These are phyloP conservation scores for Vulpes ferrilata DNA, from an alignment of 2,113 vertebrate species.

Conservation along the genomic window DNA sequence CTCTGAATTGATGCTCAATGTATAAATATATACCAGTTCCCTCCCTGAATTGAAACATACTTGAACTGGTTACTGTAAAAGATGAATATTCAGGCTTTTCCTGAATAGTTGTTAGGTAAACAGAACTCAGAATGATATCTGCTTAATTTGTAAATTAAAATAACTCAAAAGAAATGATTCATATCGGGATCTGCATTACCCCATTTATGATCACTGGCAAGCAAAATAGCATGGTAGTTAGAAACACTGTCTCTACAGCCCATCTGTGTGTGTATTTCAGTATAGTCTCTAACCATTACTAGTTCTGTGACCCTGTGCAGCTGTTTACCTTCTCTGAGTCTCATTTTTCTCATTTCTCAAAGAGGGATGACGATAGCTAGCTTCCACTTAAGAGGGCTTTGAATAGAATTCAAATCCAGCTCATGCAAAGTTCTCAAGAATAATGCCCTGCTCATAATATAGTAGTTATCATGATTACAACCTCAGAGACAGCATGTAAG, in stretches of 20 bases:
- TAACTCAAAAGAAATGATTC: neutral
- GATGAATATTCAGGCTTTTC: neutral
- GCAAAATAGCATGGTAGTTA: fast-evolving
- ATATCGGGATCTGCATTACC: neutral
- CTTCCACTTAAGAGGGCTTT: neutral
- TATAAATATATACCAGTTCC: neutral
- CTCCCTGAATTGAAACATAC: neutral
- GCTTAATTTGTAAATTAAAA: constrained; percentile 31
- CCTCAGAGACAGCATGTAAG: neutral
- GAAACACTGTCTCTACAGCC: neutral
- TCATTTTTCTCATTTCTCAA: neutral
- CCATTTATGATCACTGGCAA: neutral
- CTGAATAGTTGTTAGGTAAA: neutral
- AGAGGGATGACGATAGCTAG: neutral
- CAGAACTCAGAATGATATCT: neutral
- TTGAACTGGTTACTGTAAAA: neutral
- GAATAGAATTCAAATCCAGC: neutral
- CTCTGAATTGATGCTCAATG: neutral
- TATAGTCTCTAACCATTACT: neutral
- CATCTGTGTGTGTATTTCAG: neutral
- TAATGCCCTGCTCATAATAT: neutral
- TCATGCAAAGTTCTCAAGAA: neutral
- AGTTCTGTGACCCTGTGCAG: neutral
- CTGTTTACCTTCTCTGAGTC: neutral
- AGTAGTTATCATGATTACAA: neutral